A percentile compares a stretch with the other conserved stretches of the same genome.
phyloP scores from a whole-genome alignment of 2,113 vertebrate genomes.

The Phainopepla nitens region DNA sequence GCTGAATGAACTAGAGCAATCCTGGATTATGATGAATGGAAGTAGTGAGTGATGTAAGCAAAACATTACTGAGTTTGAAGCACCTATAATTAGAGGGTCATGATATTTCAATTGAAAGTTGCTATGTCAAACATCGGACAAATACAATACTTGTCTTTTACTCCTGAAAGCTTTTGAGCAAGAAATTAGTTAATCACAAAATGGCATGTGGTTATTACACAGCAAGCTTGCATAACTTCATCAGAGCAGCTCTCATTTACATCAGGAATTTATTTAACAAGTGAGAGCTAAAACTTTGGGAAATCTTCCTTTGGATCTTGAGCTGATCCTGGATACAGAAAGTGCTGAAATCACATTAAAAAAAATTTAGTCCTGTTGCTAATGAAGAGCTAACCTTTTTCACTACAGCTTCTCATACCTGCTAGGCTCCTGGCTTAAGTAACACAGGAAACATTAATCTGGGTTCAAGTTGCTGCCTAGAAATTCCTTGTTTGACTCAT shows the following conservation, averaged over 20 bases:
- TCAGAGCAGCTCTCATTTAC: not conserved
- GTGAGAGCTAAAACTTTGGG: not conserved
- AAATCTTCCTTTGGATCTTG: not conserved
- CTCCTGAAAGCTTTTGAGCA: not conserved
- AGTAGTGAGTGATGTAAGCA: conserved; percentile 6
- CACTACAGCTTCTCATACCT: not conserved
- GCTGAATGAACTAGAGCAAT: not conserved
- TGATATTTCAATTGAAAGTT: not conserved
- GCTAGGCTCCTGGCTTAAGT: not conserved
- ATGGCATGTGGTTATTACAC: not conserved
- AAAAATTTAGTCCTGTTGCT: not conserved
- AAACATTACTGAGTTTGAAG: conserved; percentile 21
- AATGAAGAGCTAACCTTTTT: not conserved
- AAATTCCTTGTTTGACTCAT: not conserved
- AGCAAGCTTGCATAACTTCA: not conserved
- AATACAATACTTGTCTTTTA: not conserved
- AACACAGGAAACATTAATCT: not conserved
- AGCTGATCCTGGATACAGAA: not conserved
- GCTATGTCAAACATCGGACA: not conserved
- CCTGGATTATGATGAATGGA: conserved; percentile 32
- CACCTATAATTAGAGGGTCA: not conserved
- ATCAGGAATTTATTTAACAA: not conserved
- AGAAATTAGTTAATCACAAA: conserved; percentile 1
- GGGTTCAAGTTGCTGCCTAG: not conserved
- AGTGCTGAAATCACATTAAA: not conserved